These are phyloP conservation scores for Mystacornis crossleyi DNA, from an alignment of 2,113 vertebrate species.

Conservation along the genomic window DNA sequence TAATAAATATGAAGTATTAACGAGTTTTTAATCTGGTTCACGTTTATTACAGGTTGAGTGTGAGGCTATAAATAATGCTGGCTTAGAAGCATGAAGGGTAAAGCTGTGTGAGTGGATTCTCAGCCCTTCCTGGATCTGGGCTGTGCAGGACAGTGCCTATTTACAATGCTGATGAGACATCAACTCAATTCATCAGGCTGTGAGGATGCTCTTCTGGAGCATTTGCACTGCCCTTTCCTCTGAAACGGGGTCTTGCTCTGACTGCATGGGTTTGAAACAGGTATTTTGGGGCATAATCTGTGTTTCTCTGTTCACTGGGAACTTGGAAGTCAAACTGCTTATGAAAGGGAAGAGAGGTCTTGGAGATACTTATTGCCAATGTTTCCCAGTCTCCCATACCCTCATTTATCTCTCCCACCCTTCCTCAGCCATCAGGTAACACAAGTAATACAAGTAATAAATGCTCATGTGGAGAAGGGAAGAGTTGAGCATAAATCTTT, in stretches of 20 bases:
- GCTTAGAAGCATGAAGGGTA: neutral
- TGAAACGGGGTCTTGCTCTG: neutral
- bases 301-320: neutral
- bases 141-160: neutral
- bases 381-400: neutral
- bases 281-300: neutral
- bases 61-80: constrained; percentile 63
- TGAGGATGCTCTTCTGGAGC: neutral
- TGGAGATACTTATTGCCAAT: neutral
- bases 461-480: neutral
- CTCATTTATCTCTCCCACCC: neutral
- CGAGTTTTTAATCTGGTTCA: constrained; percentile 58
- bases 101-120: neutral
- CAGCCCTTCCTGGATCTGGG: neutral
- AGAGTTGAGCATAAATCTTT: neutral
- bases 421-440: neutral
- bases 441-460: neutral
- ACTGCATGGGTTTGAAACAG: neutral
- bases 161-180: neutral
- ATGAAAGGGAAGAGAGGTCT: neutral
- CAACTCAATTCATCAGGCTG: neutral
- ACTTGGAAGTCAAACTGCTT: neutral
- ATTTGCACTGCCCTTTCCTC: fast-evolving
- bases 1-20: constrained; percentile 74
- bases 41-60: constrained; percentile 64